Evolutionary conservation across 2,113 vertebrate species (phyloP), one percentile per base, ranked within the genome.

Genomic region (Pleuronectes platessa): DNA sequence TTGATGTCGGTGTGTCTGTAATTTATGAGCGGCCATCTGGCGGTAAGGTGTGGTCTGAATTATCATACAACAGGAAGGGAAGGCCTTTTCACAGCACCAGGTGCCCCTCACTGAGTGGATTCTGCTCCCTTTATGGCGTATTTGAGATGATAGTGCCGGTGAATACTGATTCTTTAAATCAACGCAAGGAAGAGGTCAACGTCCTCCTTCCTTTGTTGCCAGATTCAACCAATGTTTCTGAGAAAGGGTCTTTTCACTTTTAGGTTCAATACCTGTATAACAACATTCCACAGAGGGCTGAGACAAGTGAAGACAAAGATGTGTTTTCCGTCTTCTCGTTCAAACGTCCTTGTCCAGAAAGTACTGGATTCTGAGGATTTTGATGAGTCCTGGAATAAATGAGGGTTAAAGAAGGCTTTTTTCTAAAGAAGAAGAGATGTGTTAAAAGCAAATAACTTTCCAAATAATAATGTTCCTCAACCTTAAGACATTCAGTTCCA

Each of bases 21-120:
- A 74, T 84, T 86, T 84, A 77, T 77, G 68, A 15, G 56, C 21
- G 24, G 66, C 65, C 70, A 84, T 85, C 78, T 83, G 81, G 37
- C n/a, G 55, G 59, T 74, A 61, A 31, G 58, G 42, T 75, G 31
- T n/a, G 26, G 27, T 67, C 42, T 60, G 53, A 31, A 81, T 76
- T 67, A 61, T 67, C 13, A 40, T 68, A 26, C 24, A 60, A 85
- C 40, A 65, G 64, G 37, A 31, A 31, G 12, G 12, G 56, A 45
- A 40, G 61, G 20, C 59, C 56, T 61, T 82, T 31, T 80, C 81
- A 69, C 42, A 71, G 71, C 68, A 76, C 53, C 71, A 71, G 70
- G 42, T 71, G 71, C 68, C 20, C 11, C 2, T 20, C 11, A 10
- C 2, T 9, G 18, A 67, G 56, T 14, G 21, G 47, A 40, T 73